Base-by-base conservation (phyloP, 2,888 invertebrate genomes). In the Keiferia lycopersicella region DNA sequence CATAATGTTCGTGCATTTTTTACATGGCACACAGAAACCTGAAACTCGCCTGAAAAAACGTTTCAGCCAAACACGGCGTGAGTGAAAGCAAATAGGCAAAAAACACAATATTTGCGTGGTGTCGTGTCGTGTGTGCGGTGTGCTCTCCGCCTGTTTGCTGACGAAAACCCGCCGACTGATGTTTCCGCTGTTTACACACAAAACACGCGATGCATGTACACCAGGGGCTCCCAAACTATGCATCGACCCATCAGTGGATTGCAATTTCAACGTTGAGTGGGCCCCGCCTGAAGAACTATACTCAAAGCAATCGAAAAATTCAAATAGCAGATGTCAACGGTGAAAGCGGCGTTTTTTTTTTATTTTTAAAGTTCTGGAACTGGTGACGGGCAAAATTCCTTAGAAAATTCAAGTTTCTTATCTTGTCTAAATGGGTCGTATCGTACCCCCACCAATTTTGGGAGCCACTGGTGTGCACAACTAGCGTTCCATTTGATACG, bases 11-110 rank as follows among this genome's bases (percentile, higher is more conserved):
- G 41, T 14, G 3, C 14, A 56, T 56, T 30, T 57, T 57, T 53
- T 53, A 16, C 14, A 34, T 56, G 0, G 12, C 16, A 26, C 3
- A 11, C 12, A 53, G 64, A 50, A 65, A 62, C 56, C 53, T 30
- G 53, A 65, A 51, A 59, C 63, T 20, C 11, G 26, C n/a, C 75
- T 71, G 73, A 74, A 78, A 81, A 82, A 83, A 83, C 77, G 78
- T 83, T 79, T 78, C 74, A 75, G 70, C 69, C 80, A 85, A 86
- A 85, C 81, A 85, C 65, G 66, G 66, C 68, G 75, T 78, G 80
- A 89, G 89, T 87, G 81, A 86, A 82, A 75, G 83, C 78, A 87
- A 89, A 90, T 81, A 89, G 63, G 73, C 75, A 83, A 85, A 83
- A 85, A 86, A 81, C 73, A 68, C 20, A 56, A 56, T 86, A 81